These are phyloP conservation scores for Artibeus lituratus DNA, from an alignment of 2,797 vertebrate species.

Conservation along the genomic window DNA sequence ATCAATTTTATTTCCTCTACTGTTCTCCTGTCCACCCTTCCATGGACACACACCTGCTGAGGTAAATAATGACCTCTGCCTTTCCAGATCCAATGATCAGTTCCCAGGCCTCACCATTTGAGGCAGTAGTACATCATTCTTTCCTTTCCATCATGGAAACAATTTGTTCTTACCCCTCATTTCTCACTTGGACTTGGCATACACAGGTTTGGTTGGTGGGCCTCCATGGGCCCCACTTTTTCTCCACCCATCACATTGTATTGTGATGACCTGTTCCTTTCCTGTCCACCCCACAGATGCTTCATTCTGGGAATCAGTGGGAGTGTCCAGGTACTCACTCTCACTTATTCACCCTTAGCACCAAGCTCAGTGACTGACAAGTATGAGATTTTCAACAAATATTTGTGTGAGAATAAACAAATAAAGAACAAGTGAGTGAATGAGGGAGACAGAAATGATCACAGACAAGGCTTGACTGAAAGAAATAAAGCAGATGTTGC, in stretches of 20 bases:
- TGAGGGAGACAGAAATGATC: background rate
- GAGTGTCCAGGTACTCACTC: accelerated
- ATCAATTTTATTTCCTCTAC: background rate
- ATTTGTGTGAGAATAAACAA: background rate
- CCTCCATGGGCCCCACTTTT: accelerated
- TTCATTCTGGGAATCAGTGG: background rate
- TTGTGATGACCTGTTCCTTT: background rate
- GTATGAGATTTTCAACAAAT: background rate
- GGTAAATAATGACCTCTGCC: background rate
- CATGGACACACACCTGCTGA: background rate
- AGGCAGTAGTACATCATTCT: background rate
- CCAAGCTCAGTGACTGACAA: background rate
- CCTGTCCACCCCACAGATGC: background rate
- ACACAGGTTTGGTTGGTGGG: background rate
- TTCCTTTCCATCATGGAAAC: background rate
- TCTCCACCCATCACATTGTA: background rate
- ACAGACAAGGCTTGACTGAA: background rate
- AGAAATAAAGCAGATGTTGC: accelerated
- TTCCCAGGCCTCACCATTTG: background rate
- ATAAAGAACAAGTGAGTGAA: background rate
- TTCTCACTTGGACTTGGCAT: accelerated
- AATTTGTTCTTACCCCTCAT: background rate
- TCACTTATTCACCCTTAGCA: background rate
- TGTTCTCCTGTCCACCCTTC: background rate
- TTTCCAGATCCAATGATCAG: background rate